Base-by-base conservation (phyloP, 2,113 vertebrate genomes). In the Loxodonta africana region DNA sequence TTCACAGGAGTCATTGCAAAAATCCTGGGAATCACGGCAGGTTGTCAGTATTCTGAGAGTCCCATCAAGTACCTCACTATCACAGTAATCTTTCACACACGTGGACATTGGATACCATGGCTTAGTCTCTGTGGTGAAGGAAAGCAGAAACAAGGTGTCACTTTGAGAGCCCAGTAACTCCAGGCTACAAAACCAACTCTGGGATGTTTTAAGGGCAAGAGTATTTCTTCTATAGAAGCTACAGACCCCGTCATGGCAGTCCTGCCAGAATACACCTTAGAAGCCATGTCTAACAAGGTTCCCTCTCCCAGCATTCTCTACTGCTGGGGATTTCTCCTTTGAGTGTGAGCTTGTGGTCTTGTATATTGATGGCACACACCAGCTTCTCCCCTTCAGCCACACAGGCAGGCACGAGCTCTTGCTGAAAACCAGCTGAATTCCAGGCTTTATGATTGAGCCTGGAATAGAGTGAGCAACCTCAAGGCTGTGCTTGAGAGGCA, bases 21-120 rank as follows among this genome's bases (percentile, higher is more conserved):
- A 74, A 81, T 81, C 6, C 1, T 0, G 2, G 25, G 3, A 0
- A 28, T 1, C 1, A 11, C 89, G 87, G 89, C 94, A 95, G 44
- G 10, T 26, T 65, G 5, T 65, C 26, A 74, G 4, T 14, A 5
- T 9, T 21, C 0, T 7, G 7, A 12, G 6, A 46, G 20, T 1
- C 10, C 5, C 12, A n/a, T 4, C 30, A 41, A 1, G 0, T 1
- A 5, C 23, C 11, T 87, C 26, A 1, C 1, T 8, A 12, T 10
- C 0, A 20, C 41, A 0, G 44, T 83, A 95, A 17, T 25, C 1
- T 33, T n/a, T 6, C 9, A 8, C 5, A 46, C 89, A 95, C 4
- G 3, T 21, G 5, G 65, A 7, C 44, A 63, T 33, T 5, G 9
- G 57, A 63, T 2, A 7, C 10, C 5, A 0, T 11, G 69, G 5